phyloP scores from a whole-genome alignment of 2,113 vertebrate species.

The Camelus bactrianus region DNA sequence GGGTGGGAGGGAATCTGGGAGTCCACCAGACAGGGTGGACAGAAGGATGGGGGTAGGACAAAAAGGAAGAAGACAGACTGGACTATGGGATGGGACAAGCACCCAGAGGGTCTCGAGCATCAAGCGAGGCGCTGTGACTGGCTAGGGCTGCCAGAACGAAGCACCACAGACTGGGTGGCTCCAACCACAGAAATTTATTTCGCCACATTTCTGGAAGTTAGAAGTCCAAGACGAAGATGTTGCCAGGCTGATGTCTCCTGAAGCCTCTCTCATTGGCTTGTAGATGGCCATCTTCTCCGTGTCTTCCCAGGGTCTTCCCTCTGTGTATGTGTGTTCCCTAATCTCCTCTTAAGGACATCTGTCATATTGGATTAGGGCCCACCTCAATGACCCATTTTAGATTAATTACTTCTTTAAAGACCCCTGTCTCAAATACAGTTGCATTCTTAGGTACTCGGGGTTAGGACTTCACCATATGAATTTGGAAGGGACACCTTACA shows the following conservation, averaged over 20 bases:
- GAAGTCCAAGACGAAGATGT: background rate
- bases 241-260: background rate
- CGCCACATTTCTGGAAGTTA: background rate
- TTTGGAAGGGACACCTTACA: background rate
- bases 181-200: background rate
- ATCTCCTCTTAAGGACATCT: background rate
- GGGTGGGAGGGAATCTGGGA: background rate
- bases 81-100: background rate
- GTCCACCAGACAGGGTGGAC: accelerated
- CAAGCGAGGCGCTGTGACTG: background rate
- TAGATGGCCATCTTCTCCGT: background rate
- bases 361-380: background rate
- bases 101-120: background rate
- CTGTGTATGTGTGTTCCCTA: background rate
- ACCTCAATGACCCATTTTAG: background rate
- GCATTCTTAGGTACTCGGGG: background rate
- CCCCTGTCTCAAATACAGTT: background rate
- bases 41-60: background rate
- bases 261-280: background rate
- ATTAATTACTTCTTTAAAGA: background rate
- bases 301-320: background rate
- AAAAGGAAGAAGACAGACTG: background rate
- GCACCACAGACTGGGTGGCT: background rate
- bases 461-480: background rate
- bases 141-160: background rate